Conservation (phyloP, 1,140 invertebrate species). For the Chrysoperla carnea region DNA sequence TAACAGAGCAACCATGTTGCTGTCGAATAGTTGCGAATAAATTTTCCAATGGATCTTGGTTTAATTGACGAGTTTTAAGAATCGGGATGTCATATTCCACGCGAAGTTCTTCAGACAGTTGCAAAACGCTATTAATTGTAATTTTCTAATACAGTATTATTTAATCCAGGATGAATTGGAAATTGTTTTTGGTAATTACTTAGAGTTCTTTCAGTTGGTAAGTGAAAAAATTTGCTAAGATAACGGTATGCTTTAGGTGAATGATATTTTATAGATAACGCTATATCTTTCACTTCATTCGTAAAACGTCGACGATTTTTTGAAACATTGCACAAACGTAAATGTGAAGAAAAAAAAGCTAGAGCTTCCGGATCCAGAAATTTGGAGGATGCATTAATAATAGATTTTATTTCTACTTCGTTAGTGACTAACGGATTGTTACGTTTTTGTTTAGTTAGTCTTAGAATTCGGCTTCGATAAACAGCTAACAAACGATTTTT, state of each 20-base stretch:
- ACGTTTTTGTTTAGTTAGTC: too few relatives aligned
- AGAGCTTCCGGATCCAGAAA: neutral
- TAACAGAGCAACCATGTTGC: neutral
- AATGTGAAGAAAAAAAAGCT: neutral
- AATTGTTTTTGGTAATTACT: too few relatives aligned
- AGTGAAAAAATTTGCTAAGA: neutral
- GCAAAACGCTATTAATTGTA: neutral
- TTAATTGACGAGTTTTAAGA: neutral
- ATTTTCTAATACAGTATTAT: neutral
- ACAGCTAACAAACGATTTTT: too few relatives aligned
- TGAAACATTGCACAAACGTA: neutral
- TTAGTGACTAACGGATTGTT: too few relatives aligned
- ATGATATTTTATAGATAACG: neutral
- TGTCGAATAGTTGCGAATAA: neutral
- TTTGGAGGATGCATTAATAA: neutral
- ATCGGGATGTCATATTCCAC: neutral
- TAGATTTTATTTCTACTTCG: too few relatives aligned
- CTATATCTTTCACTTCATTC: neutral
- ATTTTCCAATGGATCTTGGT: slow-evolving; percentile 1
- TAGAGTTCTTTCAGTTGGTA: too few relatives aligned
- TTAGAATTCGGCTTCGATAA: too few relatives aligned
- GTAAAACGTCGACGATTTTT: neutral
- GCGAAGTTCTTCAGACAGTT: neutral
- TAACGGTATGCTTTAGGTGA: neutral
- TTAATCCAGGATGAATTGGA: too few relatives aligned